Evolutionary conservation across 2,888 invertebrate genomes (phyloP), one percentile per base, ranked within the genome.

Genomic region (Xylota sylvarum): DNA sequence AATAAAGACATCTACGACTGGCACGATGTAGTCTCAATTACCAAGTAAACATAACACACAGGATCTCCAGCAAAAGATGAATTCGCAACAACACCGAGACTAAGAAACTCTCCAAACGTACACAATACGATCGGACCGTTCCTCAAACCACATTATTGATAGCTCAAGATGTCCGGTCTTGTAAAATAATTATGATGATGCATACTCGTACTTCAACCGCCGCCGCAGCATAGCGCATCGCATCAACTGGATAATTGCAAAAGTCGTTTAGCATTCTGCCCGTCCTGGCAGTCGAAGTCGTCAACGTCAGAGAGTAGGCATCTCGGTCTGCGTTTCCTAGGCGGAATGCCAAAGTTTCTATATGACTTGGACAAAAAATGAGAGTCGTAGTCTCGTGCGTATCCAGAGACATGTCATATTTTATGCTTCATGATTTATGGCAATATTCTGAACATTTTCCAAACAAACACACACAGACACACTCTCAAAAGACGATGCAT

Each of bases 141-240:
- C 60, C 32, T 64, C 80, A 85, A 72, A 77, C 77, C 73, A 82
- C 73, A 86, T 86, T 86, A 86, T 82, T 86, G 86, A 86, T 86
- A 86, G 86, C 86, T 86, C 86, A 77, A 86, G 86, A 86, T 82
- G 86, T 77, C 86, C 86, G 77, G 86, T 76, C 86, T 82, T 86
- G 86, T 86, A 86, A 86, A 86, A 86, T 86, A 86, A 86, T 86
- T 86, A 86, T 86, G 86, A 86, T 86, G 86, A 86, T 82, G 85
- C 80, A 85, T 85, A 70, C 80, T 70, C 80, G 80, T 85, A 70
- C 76, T 70, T 65, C 76, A 64, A 69, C 76, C 64, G 48, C 74
- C 52, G 40, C 52, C 67, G 50, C 46, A 58, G 46, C 67, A 43
- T 37, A 58, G 46, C 30, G 23, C 48, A 48, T 40, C 72, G 64